Base-by-base conservation (phyloP, 1,140 invertebrate genomes). In the Temnothorax nylanderi region DNA sequence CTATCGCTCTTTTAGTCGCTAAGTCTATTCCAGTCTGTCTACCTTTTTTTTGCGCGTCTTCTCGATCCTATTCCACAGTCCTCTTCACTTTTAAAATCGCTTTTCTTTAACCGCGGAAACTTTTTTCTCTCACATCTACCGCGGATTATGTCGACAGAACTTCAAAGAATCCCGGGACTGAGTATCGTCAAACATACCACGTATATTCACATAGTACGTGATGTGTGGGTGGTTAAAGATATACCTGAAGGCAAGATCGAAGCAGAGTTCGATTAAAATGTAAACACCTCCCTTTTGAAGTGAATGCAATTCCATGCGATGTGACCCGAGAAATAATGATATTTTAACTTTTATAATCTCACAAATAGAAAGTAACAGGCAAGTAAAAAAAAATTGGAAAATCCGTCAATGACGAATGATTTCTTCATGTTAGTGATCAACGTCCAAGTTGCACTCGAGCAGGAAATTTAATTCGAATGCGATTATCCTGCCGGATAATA, bases 1-100 rank as follows among this genome's bases (percentile, higher is more conserved):
- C 51, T 49, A 49, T 72, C 64, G 64, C 13, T 72, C 78, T 16
- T 16, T 49, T 87, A 67, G 21, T 88, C 81, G 80, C 86, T 75
- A 86, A 86, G 41, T 72, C 56, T 67, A 51, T 62, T 37, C 44
- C 16, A n/a, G 18, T 76, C 41, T 71, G 85, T 85, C 86, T 41
- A 18, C 21, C 13, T 56, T 41, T 84, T 41, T 86, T 87, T 88
- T 82, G 41, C 34, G n/a, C 18, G 21, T 16, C 21, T 26, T 10
- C 16, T 4, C 41, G 4, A 64, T 65, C 47, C 69, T 60, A 56
- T 47, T 26, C 34, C 13, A 13, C 62, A n/a, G 41, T 56, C n/a
- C 69, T 76, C 60, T 62, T 54, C 71, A 67, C 64, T 58, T 65
- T 37, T 54, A 34, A 84, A 21, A 21, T 41, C 67, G 62, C 51